Base-by-base conservation (phyloP, 2,888 invertebrate species). In the Arenicola marina region DNA sequence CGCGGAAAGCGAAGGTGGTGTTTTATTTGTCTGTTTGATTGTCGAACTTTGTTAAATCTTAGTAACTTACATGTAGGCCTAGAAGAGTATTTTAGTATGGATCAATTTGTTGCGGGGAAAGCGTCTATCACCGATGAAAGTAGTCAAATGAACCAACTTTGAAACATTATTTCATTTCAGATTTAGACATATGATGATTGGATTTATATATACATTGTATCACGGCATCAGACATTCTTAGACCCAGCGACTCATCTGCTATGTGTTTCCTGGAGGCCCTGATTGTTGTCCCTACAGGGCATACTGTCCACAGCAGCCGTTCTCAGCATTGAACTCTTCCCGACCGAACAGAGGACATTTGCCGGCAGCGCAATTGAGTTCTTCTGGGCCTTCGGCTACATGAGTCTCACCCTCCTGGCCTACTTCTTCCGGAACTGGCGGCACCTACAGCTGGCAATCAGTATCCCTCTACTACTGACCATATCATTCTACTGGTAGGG, bases 351-450 rank as follows among this genome's bases (percentile, higher is more conserved):
- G 34, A 15, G 59, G 4, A 34, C 59, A 4, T 56, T 56, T 26
- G 54, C 59, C 28, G 59, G 59, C 4, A 44, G 7, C 11, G 53
- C 43, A 7, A 51, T 59, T 11, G 38, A 59, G 51, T 59, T 53
- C 33, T 59, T 59, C 45, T 59, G 59, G 59, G 53, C 54, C 7
- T 51, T 59, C n/a, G 59, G 59, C n/a, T 59, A 59, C 31, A 59
- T 59, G 26, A 11, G 7, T 7, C 24, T 59, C n/a, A 26, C 33
- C 4, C 54, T 34, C 26, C 21, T 59, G 18, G 59, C 59, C n/a
- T 59, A 59, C 33, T 59, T 7, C 15, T 4, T 59, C n/a, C 21
- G 59, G n/a, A 59, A 59, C 29, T 59, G 59, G 59, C 53, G 59
- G 4, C 21, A 32, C 54, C 26, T 59, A 26, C 33, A 56, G 28